A percentile compares a stretch with the other conserved stretches of the same genome.
Conservation (phyloP, 2,888 invertebrate species). For the Tortrix viridana region DNA sequence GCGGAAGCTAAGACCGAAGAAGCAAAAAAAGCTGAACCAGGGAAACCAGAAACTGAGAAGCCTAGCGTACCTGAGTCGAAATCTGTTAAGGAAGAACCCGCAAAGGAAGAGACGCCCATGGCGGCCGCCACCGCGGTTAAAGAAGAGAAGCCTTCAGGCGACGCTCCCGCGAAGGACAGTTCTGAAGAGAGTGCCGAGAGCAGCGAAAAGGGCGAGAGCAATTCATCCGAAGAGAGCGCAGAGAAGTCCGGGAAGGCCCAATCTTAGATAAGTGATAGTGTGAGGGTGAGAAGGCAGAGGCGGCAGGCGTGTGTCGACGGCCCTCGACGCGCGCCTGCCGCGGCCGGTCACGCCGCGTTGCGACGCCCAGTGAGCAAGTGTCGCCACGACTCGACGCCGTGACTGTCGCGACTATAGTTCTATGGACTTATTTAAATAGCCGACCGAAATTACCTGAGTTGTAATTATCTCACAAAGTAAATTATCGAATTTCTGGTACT, state of each 20-base stretch:
- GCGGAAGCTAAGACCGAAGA: slow-evolving; percentile 39
- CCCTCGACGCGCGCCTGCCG: slow-evolving; percentile 81
- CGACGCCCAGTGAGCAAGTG: slow-evolving; percentile 50
- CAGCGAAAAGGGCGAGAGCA: slow-evolving; percentile 50
- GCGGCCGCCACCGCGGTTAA: slow-evolving; percentile 42
- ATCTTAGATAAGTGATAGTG: slow-evolving; percentile 62
- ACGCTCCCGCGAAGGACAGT: slow-evolving; percentile 53
- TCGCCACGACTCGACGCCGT: slow-evolving; percentile 50
- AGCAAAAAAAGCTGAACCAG: slow-evolving; percentile 35
- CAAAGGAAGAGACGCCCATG: slow-evolving; percentile 39
- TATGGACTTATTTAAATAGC: slow-evolving; percentile 82
- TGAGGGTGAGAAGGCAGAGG: slow-evolving; percentile 50
- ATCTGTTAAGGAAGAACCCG: slow-evolving; percentile 43
- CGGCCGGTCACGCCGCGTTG: slow-evolving; percentile 51
- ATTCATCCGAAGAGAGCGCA: slow-evolving; percentile 60
- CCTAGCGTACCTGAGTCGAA: slow-evolving; percentile 36
- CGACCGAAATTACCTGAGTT: slow-evolving; percentile 74
- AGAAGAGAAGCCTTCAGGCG: slow-evolving; percentile 51
- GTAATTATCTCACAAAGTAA: slow-evolving; percentile 80
- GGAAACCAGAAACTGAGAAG: slow-evolving; percentile 43
- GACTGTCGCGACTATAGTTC: slow-evolving; percentile 67
- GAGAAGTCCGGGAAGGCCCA: slow-evolving; percentile 56
- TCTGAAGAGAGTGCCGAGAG: slow-evolving; percentile 63
- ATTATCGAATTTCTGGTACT: slow-evolving; percentile 82
- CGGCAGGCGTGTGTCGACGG: slow-evolving; percentile 80